A percentile compares a stretch with the other conserved stretches of the same genome.
phyloP scores from a whole-genome alignment of 2,113 vertebrate species.

The Colinus virginianus region DNA sequence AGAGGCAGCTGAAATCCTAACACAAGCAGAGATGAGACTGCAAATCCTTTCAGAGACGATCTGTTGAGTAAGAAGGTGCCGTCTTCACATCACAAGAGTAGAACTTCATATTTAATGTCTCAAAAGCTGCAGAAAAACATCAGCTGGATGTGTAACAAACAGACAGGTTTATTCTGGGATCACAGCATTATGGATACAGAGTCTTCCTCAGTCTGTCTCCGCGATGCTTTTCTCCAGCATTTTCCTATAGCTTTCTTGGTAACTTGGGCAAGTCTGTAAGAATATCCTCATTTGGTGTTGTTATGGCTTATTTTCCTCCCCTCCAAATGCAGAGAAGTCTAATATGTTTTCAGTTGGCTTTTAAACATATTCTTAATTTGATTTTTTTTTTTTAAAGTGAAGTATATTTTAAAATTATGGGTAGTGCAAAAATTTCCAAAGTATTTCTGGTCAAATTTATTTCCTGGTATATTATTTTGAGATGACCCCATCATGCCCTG shows the following conservation, averaged over 20 bases:
- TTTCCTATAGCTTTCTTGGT: neutral
- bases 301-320: neutral
- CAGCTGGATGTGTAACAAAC: conserved; percentile 48
- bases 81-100: conserved; percentile 35
- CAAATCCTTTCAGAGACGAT: conserved; percentile 59
- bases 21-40: neutral
- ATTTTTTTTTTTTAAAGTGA: neutral
- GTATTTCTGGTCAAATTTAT: neutral
- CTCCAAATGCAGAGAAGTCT: neutral
- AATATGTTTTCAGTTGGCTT: neutral
- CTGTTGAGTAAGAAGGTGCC: conserved; percentile 27
- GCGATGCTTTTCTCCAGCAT: neutral
- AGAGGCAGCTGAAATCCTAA: conserved; percentile 45
- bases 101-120: conserved; percentile 21
- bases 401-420: neutral
- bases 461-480: neutral
- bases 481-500: neutral
- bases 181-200: conserved; percentile 32
- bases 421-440: neutral
- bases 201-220: neutral
- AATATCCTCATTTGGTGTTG: neutral
- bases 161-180: conserved; percentile 53
- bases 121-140: conserved; percentile 47
- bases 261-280: neutral
- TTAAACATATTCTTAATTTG: neutral